These are phyloP conservation scores for Polymixis lichenea DNA, from an alignment of 2,888 invertebrate genomes.

Conservation along the genomic window DNA sequence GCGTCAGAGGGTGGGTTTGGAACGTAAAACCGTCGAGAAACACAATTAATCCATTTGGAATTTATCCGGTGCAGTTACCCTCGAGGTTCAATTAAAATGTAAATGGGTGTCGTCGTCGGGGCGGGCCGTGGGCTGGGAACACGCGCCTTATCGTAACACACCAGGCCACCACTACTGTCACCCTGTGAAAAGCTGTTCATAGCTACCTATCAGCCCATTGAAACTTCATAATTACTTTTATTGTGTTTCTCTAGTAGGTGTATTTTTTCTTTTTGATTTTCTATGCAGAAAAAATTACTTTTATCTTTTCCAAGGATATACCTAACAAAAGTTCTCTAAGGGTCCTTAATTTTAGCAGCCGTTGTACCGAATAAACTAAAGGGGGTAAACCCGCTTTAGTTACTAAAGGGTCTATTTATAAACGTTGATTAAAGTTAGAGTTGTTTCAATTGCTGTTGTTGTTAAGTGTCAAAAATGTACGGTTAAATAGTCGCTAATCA, in stretches of 20 bases:
- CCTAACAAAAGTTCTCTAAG: not conserved
- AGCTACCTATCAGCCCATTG: conserved; percentile 19
- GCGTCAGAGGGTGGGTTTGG: conserved; percentile 56
- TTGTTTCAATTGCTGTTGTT: too few species aligned
- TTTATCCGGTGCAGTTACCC: conserved; percentile 82
- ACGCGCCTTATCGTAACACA: conserved; percentile 60
- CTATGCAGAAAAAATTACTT: not conserved
- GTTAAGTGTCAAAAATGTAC: too few species aligned
- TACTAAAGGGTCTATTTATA: too few species aligned
- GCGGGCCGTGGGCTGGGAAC: conserved; percentile 49
- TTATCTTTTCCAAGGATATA: not conserved
- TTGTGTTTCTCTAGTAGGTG: not conserved
- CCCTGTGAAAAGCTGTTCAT: conserved; percentile 31
- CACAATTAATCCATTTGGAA: conserved; percentile 82
- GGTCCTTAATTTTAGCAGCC: not conserved
- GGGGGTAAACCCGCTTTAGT: too few species aligned
- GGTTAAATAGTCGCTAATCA: too few species aligned
- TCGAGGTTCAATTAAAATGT: conserved; percentile 85
- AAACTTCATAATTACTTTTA: conserved; percentile 10
- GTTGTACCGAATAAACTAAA: too few species aligned
- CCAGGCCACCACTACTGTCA: conserved; percentile 57
- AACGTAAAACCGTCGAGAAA: conserved; percentile 70
- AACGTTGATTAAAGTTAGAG: too few species aligned
- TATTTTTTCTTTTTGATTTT: not conserved
- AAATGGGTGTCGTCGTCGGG: conserved; percentile 74